Percentiles rank a stretch among this genome's conserved stretches.
These are phyloP conservation scores for Drosophila persimilis DNA, from an alignment of 1,140 invertebrate genomes.

Conservation along the genomic window DNA sequence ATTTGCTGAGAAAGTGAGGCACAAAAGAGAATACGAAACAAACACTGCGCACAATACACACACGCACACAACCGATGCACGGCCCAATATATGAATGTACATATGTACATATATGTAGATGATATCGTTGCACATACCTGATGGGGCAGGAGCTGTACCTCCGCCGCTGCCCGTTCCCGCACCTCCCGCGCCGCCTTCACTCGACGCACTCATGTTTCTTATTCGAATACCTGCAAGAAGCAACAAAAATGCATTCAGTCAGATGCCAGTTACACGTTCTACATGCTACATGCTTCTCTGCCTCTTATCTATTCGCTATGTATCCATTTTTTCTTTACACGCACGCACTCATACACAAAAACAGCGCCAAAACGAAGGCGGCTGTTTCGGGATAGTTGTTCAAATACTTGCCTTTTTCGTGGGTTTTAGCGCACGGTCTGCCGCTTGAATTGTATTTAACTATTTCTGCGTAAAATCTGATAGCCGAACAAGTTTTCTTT, in stretches of 20 bases:
- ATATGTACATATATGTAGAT: slow-evolving; percentile 31
- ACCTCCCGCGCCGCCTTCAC: slow-evolving; percentile 68
- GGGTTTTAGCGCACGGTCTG: background rate
- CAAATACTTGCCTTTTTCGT: slow-evolving; percentile 35
- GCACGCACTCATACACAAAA: slow-evolving; percentile 9
- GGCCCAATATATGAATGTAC: slow-evolving; percentile 9
- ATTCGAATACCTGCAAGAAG: slow-evolving; percentile 56
- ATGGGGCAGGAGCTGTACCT: slow-evolving; percentile 68
- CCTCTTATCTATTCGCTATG: slow-evolving; percentile 51
- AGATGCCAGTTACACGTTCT: slow-evolving; percentile 27
- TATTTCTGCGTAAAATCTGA: slow-evolving; percentile 9
- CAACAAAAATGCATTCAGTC: slow-evolving; percentile 6
- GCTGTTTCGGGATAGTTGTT: background rate
- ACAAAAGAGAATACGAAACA: slow-evolving; percentile 61
- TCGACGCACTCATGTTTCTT: slow-evolving; percentile 71
- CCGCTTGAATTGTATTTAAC: background rate
- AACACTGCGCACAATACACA: slow-evolving; percentile 74
- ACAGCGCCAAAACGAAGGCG: background rate
- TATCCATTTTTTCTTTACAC: slow-evolving; percentile 17
- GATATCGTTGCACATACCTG: slow-evolving; percentile 64
- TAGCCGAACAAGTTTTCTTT: slow-evolving; percentile 2
- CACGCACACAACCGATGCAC: slow-evolving; percentile 40
- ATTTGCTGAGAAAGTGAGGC: slow-evolving; percentile 55
- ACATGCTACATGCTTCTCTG: slow-evolving; percentile 23
- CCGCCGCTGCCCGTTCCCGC: slow-evolving; percentile 50